Conservation (phyloP, 2,888 invertebrate genomes). For the Cenopis cana region DNA sequence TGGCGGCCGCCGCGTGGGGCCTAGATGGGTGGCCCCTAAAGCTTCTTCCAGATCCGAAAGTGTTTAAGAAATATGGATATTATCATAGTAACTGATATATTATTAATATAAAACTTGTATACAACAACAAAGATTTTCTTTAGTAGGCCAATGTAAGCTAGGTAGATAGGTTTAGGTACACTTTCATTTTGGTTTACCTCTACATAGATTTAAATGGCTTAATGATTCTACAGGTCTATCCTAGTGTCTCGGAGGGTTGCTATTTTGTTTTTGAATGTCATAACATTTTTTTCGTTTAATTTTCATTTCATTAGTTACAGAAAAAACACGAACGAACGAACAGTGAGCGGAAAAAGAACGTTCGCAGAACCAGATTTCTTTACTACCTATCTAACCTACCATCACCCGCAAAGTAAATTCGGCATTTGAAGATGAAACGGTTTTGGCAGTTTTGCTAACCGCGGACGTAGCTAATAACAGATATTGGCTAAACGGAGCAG, state of each 20-base stretch:
- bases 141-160: not conserved
- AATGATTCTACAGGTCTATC: no score
- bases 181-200: not conserved
- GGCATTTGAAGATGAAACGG: slow-evolving; percentile 58
- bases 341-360: not conserved
- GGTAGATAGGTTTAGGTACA: not conserved
- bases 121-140: not conserved
- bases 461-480: slow-evolving; percentile 71
- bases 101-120: slow-evolving; percentile 14
- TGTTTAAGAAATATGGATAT: slow-evolving; percentile 28
- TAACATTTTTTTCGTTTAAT: no score
- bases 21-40: slow-evolving; percentile 78
- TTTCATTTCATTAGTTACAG: no score
- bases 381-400: not conserved
- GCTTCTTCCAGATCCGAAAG: slow-evolving; percentile 40
- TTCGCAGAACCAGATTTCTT: not conserved
- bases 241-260: no score
- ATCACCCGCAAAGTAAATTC: slow-evolving; percentile 47
- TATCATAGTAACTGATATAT: slow-evolving; percentile 28
- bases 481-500: slow-evolving; percentile 70
- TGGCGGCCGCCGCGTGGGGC: slow-evolving; percentile 77
- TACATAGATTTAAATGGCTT: no score
- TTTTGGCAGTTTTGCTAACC: slow-evolving; percentile 63
- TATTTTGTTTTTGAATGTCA: no score
- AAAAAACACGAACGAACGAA: not conserved